Evolutionary conservation across 2,888 invertebrate species (phyloP), one percentile per base, ranked within the genome.

Genomic region (Macrophya alboannulata): DNA sequence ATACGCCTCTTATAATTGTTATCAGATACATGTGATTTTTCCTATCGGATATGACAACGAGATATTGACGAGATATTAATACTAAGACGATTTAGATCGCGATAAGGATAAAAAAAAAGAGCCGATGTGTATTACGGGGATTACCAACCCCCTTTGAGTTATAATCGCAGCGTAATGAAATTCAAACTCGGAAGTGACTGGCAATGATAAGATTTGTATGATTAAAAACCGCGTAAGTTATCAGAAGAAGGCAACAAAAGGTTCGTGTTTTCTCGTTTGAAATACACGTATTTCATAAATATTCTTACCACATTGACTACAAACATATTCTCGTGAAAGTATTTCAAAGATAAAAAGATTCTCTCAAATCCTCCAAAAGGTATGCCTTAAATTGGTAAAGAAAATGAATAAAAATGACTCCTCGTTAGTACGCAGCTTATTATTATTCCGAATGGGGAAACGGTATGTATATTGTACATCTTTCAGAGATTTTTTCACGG

Each of bases 61-160:
- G 15, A 71, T 40, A 40, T 40, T 9, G n/a, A 71, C 71, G 17
- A 8, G 40, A 71, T 62, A 3, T 37, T 17, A 40, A 9, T 37
- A 9, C 31, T n/a, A 40, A 8, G 40, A n/a, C 40, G 40, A 37
- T 40, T 40, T 17, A 31, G 5, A 71, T 71, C 6, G 9, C n/a
- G 71, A 71, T 71, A 71, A 15, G 37, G n/a, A 71, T 71, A n/a
- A 37, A 71, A 40, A n/a, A 37, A 71, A 40, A 31, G 17, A 40
- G 17, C 40, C 3, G 71, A 5, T 71, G 65, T 71, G 8, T 71
- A 71, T 37, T 21, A 40, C 4, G 9, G 40, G 37, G 40, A 71
- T 71, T 71, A 71, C 40, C 71, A 40, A 31, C n/a, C 17, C 6
- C 62, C 25, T 62, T 0, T 0, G 12, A 12, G 10, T 25, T 25